Evolutionary conservation across 2,797 vertebrate genomes (phyloP).

Genomic region (Parauchenoglanis punctatus): DNA sequence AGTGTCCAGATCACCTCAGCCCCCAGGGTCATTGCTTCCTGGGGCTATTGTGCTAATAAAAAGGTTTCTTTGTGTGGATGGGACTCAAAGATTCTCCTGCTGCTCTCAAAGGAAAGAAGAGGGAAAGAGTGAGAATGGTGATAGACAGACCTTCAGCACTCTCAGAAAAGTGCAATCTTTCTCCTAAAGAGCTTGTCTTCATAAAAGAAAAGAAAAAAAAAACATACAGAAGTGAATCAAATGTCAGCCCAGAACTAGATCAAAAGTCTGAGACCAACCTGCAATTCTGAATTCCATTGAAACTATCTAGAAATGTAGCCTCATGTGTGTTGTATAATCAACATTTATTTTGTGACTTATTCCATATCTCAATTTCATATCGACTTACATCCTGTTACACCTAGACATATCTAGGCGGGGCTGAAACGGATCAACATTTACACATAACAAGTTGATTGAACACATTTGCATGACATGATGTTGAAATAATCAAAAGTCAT

Average conservation of each 20-base stretch:
- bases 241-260: neutral
- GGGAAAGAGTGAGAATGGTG: slow-evolving; percentile 15
- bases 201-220: neutral
- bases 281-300: neutral
- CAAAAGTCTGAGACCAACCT: neutral
- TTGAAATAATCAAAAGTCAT: neutral
- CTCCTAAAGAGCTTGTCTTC: neutral
- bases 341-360: slow-evolving; percentile 1
- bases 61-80: slow-evolving; percentile 44
- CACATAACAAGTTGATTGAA: slow-evolving; percentile 23
- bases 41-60: slow-evolving; percentile 42
- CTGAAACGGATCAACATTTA: slow-evolving; percentile 22
- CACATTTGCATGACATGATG: neutral
- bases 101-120: slow-evolving; percentile 25
- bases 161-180: neutral
- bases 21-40: slow-evolving; percentile 31
- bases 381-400: slow-evolving; percentile 10
- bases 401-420: neutral
- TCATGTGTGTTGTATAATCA: neutral
- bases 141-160: slow-evolving; percentile 4
- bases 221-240: no score
- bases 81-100: slow-evolving; percentile 26
- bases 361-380: neutral
- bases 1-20: slow-evolving; percentile 32
- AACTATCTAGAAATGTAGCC: neutral